Evolutionary conservation across 2,113 vertebrate species (phyloP), one percentile per base, ranked within the genome.

Genomic region (Notechis scutatus): DNA sequence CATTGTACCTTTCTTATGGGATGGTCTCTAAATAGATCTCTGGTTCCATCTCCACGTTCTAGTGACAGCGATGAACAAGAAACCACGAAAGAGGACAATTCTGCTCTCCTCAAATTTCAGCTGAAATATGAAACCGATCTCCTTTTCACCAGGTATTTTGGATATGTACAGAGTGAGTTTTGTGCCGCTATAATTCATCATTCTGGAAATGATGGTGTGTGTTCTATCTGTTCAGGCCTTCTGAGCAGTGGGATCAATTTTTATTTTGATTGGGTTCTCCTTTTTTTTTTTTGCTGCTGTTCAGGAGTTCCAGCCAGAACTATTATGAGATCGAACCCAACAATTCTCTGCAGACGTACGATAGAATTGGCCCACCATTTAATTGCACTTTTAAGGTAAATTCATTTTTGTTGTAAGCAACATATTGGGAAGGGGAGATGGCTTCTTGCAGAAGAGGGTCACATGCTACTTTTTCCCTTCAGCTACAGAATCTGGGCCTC

Each of bases 401-500:
- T 90, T 8, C 90, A 34, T 29, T 23, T 21, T 15, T 20, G 74
- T 42, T 59, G 3, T 20, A 10, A 56, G 57, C 3, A 42, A 21
- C 15, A 29, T 29, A 9, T 42, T 11, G 55, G 5, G 0, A 15
- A 64, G 34, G 8, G 8, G 23, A 45, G 47, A 34, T 54, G 23
- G 26, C 2, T 9, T 47, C 45, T 54, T 39, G 21, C 7, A 42
- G 74, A 52, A 26, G 9, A 56, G 12, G 6, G 3, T 39, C 29
- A 39, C 26, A 42, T 2, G 54, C 23, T 29, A 24, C n/a, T 39
- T 39, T 12, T 12, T 57, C 18, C 29, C 92, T 85, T 0, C 97
- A 99, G 99, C 96, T 99, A 61, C 98, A 99, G 95, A 99, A 99
- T 94, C 93, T 99, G 95, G 99, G 98, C 3, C 95, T 98, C 39